These are phyloP conservation scores for Anastrepha ludens DNA, from an alignment of 1,140 invertebrate genomes.

Conservation along the genomic window DNA sequence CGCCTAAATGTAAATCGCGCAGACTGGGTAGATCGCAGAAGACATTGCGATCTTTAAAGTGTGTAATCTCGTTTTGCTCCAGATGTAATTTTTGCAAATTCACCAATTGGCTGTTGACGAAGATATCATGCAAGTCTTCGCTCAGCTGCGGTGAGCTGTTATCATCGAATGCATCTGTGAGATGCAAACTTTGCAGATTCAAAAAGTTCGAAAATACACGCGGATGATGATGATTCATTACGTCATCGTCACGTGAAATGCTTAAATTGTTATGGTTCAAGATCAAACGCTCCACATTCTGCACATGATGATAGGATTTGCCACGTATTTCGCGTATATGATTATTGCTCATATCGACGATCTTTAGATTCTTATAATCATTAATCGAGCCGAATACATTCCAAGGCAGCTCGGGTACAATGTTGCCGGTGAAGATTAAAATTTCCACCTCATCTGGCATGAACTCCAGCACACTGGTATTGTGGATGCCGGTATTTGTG, in stretches of 20 bases:
- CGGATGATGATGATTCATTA: slow-evolving; percentile 80
- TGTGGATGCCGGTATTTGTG: slow-evolving; percentile 79
- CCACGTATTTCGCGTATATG: slow-evolving; percentile 84
- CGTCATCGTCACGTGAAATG: slow-evolving; percentile 77
- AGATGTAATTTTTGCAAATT: slow-evolving; percentile 84
- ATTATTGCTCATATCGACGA: slow-evolving; percentile 87
- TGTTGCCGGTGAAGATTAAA: slow-evolving; percentile 85
- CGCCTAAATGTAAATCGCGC: slow-evolving; percentile 81
- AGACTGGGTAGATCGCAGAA: slow-evolving; percentile 84
- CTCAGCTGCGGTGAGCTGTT: slow-evolving; percentile 79
- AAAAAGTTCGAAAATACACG: slow-evolving; percentile 87
- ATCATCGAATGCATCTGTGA: slow-evolving; percentile 86
- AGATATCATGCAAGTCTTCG: slow-evolving; percentile 83
- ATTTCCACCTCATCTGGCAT: slow-evolving; percentile 82
- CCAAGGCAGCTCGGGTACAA: slow-evolving; percentile 79
- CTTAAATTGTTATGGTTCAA: slow-evolving; percentile 85
- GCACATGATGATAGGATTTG: slow-evolving; percentile 86
- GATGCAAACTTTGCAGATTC: slow-evolving; percentile 82
- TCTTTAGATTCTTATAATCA: slow-evolving; percentile 77
- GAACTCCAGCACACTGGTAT: slow-evolving; percentile 78
- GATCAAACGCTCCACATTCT: slow-evolving; percentile 82
- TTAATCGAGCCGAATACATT: slow-evolving; percentile 84
- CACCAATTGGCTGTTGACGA: slow-evolving; percentile 81
- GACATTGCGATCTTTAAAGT: slow-evolving; percentile 79
- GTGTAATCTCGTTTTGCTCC: slow-evolving; percentile 86